Evolutionary conservation across 2,113 vertebrate genomes (phyloP).

Genomic region (Anoura caudifer): DNA sequence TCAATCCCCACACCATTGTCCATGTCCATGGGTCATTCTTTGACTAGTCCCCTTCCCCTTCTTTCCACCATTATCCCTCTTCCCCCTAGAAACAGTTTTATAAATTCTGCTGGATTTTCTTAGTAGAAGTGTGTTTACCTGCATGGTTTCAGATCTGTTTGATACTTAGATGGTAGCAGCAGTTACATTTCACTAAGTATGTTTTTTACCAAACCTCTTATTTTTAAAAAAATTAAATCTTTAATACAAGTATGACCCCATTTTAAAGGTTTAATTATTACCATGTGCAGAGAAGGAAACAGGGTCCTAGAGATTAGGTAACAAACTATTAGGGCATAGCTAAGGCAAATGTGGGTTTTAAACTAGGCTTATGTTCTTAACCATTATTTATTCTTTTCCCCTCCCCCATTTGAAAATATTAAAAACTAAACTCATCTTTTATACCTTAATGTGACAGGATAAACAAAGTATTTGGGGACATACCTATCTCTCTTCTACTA

Average conservation of each 20-base stretch:
- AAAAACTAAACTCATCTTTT: background rate
- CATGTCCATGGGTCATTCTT: too few species aligned
- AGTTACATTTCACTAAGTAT: conserved; percentile 19
- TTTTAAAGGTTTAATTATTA: conserved; percentile 24
- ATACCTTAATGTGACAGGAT: background rate
- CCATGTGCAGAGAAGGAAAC: background rate
- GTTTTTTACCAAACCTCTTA: background rate
- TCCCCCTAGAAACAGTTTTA: background rate
- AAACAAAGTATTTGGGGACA: background rate
- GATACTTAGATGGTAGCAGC: background rate
- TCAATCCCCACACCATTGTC: too few species aligned
- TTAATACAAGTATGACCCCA: background rate
- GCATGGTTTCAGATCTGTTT: conserved; percentile 14
- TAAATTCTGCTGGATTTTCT: background rate
- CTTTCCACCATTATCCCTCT: too few species aligned
- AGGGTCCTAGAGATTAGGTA: background rate
- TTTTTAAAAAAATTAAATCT: background rate
- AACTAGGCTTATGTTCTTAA: background rate
- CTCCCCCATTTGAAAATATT: background rate
- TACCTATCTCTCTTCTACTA: background rate
- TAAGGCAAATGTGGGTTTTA: conserved; percentile 23
- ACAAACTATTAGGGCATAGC: background rate
- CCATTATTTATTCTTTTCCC: background rate
- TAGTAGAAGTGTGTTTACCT: background rate
- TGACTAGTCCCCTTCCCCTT: too few species aligned